A percentile compares a stretch with the other conserved stretches of the same genome.
phyloP scores from a whole-genome alignment of 2,113 vertebrate species.

The Meleagris gallopavo region DNA sequence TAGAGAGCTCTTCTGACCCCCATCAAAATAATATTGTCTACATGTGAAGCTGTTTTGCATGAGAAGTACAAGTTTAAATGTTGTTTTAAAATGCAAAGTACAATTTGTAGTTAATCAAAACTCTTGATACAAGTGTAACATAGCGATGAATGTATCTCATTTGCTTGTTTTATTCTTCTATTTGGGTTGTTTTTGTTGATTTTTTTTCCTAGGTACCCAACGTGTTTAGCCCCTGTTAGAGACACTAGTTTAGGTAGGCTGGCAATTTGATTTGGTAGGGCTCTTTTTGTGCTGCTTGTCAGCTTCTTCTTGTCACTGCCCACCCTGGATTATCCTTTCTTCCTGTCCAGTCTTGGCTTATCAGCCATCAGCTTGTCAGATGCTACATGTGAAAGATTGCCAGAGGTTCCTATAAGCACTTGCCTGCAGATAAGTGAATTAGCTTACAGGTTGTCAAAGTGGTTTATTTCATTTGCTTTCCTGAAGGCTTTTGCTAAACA shows the following conservation, averaged over 20 bases:
- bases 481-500: not conserved
- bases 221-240: not conserved
- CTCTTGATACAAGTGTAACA: not conserved
- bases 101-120: not conserved
- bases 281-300: not conserved
- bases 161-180: not conserved
- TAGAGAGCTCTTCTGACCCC: not conserved
- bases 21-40: not conserved
- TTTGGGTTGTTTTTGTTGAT: not conserved
- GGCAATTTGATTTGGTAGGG: not conserved
- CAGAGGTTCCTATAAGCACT: not conserved
- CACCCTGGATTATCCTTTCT: not conserved
- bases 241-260: not conserved
- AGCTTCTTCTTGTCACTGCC: not conserved
- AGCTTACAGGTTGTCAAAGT: constrained; percentile 30
- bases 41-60: not conserved
- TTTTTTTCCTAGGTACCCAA: not conserved
- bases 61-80: not conserved
- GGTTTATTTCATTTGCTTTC: constrained; percentile 40
- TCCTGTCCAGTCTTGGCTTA: constrained; percentile 13
- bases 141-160: fast-evolving
- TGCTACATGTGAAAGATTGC: not conserved
- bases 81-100: not conserved
- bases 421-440: not conserved
- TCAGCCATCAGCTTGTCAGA: not conserved